Conservation (phyloP, 2,888 invertebrate species). For the Cabera pusaria region DNA sequence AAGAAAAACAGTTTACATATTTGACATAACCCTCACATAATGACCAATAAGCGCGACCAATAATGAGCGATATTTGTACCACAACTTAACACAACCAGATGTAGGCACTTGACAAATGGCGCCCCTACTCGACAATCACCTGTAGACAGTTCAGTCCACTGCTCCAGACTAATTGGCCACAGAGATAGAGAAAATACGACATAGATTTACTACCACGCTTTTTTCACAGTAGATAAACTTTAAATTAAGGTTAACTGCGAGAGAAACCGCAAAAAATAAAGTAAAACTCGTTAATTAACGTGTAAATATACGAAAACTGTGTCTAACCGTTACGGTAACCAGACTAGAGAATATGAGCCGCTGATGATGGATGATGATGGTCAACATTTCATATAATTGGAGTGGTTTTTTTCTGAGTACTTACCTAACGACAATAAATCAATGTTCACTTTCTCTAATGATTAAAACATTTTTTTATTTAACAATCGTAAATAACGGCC, state of each 20-base stretch:
- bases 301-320: slow-evolving; percentile 15
- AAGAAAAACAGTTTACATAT: no score
- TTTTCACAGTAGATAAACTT: slow-evolving; percentile 26
- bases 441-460: no score
- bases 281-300: slow-evolving; percentile 8
- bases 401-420: no score
- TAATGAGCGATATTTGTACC: no score
- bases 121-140: slow-evolving; percentile 3
- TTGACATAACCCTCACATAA: no score
- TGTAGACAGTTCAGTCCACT: slow-evolving; percentile 6
- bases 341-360: slow-evolving; percentile 12
- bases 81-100: no score
- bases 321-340: neutral
- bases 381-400: no score
- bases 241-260: slow-evolving; percentile 23
- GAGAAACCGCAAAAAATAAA: slow-evolving; percentile 15
- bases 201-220: slow-evolving; percentile 7
- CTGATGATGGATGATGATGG: neutral
- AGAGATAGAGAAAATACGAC: slow-evolving; percentile 5
- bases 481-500: no score
- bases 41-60: no score
- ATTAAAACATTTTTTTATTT: no score
- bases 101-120: no score
- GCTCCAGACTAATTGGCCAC: slow-evolving; percentile 13
- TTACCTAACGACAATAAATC: no score